Base-by-base conservation (phyloP, 2,113 vertebrate genomes). In the human region DNA sequence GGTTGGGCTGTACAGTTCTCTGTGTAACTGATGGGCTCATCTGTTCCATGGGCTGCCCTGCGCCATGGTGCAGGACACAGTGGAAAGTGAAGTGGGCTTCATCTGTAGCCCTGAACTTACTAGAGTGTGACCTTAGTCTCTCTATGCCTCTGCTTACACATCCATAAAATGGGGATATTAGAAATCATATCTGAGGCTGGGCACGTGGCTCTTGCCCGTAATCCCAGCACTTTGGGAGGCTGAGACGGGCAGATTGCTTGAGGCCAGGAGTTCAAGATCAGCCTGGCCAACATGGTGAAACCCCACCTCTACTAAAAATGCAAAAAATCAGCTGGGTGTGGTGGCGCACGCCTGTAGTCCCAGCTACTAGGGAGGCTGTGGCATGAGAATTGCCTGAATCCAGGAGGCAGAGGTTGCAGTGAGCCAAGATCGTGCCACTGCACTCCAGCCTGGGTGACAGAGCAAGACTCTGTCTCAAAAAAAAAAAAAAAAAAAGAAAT, bases 101-200 rank as follows among this genome's bases (percentile, higher is more conserved):
- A 10, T 27, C 76, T 0, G 6, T 25, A 38, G 48, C 81, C 84
- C 27, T 78, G 38, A 14, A 79, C 72, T 85, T 76, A 11, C 38
- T 78, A 3, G 16, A 10, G 3, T 50, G 50, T n/a, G 50, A 83
- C 70, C 57, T 89, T 10, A 27, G 48, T 81, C 14, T 68, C 25
- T 93, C 85, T 17, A 0, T 48, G 38, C 79, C 64, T 89, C 57
- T 32, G 7, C 94, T 68, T 89, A 81, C 30, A 22, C 68, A 32
- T 50, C 92, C 85, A 48, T 86, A 85, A 95, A 96, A 64, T 89
- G 48, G 84, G 80, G 68, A n/a, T 72, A 50, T 87, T 72, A 76
- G 75, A 57, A n/a, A 80, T 79, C 6, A 0, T 30, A 75, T 45
- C 94, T 48, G 18, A 40, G 59, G 59, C 9, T 0, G 0, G 23